Evolutionary conservation across 2,888 invertebrate species (phyloP).

Genomic region (Cryptocheilus praepositus): DNA sequence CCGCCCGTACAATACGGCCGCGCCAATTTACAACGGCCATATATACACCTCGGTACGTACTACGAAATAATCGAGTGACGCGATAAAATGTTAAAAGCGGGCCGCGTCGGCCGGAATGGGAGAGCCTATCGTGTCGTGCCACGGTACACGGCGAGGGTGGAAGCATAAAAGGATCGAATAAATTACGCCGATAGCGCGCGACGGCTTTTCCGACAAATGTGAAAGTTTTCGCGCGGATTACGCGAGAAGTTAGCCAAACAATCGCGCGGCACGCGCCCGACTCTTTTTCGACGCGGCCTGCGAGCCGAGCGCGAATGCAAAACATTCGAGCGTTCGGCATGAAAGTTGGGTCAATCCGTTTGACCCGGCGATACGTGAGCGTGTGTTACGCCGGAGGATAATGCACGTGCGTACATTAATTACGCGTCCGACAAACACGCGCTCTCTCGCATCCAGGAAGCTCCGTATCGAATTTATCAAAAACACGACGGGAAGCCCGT

Average conservation of each 20-base stretch:
- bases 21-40: too few species aligned
- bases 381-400: constrained; percentile 37
- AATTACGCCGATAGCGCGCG: too few species aligned
- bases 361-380: constrained; percentile 22
- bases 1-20: constrained; percentile 4
- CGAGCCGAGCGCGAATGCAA: constrained; percentile 5
- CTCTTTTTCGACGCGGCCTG: constrained; percentile 12
- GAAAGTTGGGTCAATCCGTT: constrained; percentile 32
- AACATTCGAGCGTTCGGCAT: constrained; percentile 18
- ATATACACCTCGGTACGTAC: too few species aligned
- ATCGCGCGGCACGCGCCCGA: background rate
- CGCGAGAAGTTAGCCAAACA: background rate
- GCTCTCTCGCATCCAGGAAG: constrained; percentile 58
- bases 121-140: too few species aligned
- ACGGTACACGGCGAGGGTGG: too few species aligned
- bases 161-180: too few species aligned
- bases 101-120: too few species aligned
- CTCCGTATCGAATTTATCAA: constrained; percentile 69
- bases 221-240: constrained; percentile 2
- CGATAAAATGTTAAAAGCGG: too few species aligned
- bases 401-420: constrained; percentile 53
- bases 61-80: too few species aligned
- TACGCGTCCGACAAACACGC: constrained; percentile 39
- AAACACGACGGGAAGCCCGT: constrained; percentile 66
- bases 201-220: background rate